Conservation (phyloP, 2,797 vertebrate genomes). For the Enoplosus armatus region DNA sequence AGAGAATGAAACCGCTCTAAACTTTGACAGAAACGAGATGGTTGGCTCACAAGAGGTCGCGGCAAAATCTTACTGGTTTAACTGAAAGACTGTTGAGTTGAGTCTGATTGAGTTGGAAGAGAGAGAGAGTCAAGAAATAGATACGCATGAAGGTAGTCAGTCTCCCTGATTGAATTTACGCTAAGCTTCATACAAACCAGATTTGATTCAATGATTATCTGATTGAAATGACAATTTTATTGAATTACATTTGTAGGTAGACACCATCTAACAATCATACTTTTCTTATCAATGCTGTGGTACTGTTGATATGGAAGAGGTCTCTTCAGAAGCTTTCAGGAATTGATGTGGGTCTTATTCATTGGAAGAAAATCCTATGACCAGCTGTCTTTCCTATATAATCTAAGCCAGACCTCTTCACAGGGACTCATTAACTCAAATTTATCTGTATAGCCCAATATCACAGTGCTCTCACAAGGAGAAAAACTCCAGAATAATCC, state of each 20-base stretch:
- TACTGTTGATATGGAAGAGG: not conserved
- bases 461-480: slow-evolving; percentile 12
- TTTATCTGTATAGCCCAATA: not conserved
- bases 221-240: not conserved
- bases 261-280: not conserved
- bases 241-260: not conserved
- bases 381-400: slow-evolving; percentile 4
- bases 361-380: not conserved
- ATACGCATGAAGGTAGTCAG: too few relatives aligned
- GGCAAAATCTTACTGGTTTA: too few relatives aligned
- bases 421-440: not conserved
- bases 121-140: too few relatives aligned
- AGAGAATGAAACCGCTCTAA: too few relatives aligned
- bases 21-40: too few relatives aligned
- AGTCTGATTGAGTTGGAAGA: too few relatives aligned
- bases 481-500: slow-evolving; percentile 9
- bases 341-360: not conserved
- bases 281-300: not conserved
- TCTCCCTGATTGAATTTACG: too few relatives aligned
- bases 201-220: not conserved
- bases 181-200: too few relatives aligned
- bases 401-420: slow-evolving; percentile 1
- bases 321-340: slow-evolving; percentile 1
- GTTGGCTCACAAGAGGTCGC: too few relatives aligned
- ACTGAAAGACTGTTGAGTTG: too few relatives aligned